Conservation (phyloP, 2,113 vertebrate species). For the Brachyhypopomus gauderio region DNA sequence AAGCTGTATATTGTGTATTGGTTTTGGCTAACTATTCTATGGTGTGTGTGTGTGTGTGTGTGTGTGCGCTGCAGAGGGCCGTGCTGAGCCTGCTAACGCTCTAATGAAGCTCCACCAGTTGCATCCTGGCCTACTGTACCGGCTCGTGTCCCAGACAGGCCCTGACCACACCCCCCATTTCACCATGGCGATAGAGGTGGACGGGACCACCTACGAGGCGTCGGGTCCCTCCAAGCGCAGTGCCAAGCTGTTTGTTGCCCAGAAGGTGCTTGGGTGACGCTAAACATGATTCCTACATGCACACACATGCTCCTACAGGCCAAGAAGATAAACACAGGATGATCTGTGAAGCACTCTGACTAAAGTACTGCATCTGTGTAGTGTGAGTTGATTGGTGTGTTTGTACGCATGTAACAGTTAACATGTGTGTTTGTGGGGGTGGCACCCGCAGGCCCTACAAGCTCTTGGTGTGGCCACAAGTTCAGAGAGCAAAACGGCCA, state of each 20-base stretch:
- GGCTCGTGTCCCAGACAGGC: conserved; percentile 88
- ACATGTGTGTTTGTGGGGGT: neutral
- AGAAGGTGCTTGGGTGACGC: conserved; percentile 77
- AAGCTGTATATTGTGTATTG: neutral
- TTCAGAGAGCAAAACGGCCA: conserved; percentile 73
- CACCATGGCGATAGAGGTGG: conserved; percentile 92
- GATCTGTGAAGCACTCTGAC: too few species aligned
- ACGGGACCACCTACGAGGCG: conserved; percentile 86
- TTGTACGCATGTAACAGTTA: neutral
- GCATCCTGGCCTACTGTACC: conserved; percentile 89
- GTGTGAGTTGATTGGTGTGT: neutral
- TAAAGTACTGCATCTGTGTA: neutral
- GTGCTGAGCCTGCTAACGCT: conserved; percentile 83
- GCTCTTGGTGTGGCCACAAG: conserved; percentile 88
- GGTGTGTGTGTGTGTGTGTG: conserved; percentile 17
- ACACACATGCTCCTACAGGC: neutral
- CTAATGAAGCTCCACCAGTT: conserved; percentile 96
- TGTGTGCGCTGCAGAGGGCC: conserved; percentile 7
- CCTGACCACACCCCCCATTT: conserved; percentile 95
- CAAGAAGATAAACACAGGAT: too few species aligned
- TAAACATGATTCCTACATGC: neutral
- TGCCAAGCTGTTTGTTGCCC: conserved; percentile 89
- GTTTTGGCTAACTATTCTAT: neutral
- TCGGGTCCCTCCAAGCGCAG: conserved; percentile 91
- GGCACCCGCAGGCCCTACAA: conserved; percentile 80